Evolutionary conservation across 2,888 invertebrate genomes (phyloP).

Genomic region (Andrena haemorrhoa): DNA sequence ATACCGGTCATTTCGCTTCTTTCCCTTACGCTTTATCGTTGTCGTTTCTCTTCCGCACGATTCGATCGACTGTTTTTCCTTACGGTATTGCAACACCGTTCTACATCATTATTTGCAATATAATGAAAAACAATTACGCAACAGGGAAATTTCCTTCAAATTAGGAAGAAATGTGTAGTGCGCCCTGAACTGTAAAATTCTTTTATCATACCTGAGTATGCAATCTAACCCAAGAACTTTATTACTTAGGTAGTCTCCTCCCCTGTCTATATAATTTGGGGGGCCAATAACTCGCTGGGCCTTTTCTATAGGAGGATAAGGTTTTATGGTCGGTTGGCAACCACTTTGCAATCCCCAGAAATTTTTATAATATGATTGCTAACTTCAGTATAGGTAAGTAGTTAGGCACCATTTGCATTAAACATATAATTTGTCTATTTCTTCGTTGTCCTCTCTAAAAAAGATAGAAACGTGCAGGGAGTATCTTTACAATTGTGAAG

Average conservation of each 20-base stretch:
- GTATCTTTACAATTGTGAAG: too few species aligned
- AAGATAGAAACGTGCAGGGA: not conserved
- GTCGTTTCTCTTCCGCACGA: not conserved
- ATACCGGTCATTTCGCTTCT: conserved; percentile 21
- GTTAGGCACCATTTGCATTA: too few species aligned
- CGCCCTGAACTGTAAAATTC: too few species aligned
- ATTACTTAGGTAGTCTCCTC: too few species aligned
- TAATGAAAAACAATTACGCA: not conserved
- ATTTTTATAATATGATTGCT: not conserved
- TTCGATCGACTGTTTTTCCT: conserved; percentile 15
- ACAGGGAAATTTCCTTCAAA: not conserved
- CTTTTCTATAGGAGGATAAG: too few species aligned
- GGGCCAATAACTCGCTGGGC: too few species aligned
- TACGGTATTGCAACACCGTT: not conserved
- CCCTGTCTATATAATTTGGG: too few species aligned
- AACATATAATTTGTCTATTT: not conserved
- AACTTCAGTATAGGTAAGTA: not conserved
- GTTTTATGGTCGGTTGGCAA: too few species aligned
- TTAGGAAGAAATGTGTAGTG: not conserved
- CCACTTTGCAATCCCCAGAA: not conserved
- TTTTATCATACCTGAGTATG: not conserved
- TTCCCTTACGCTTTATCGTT: not conserved
- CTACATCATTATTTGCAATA: not conserved
- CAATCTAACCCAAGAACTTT: not conserved
- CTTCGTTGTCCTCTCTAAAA: not conserved